A percentile compares a stretch with the other conserved stretches of the same genome.
These are phyloP conservation scores for Pseudorhiza aurosa DNA, from an alignment of 30 jellyfish, hydroid and myxozoan species.

Conservation along the genomic window DNA sequence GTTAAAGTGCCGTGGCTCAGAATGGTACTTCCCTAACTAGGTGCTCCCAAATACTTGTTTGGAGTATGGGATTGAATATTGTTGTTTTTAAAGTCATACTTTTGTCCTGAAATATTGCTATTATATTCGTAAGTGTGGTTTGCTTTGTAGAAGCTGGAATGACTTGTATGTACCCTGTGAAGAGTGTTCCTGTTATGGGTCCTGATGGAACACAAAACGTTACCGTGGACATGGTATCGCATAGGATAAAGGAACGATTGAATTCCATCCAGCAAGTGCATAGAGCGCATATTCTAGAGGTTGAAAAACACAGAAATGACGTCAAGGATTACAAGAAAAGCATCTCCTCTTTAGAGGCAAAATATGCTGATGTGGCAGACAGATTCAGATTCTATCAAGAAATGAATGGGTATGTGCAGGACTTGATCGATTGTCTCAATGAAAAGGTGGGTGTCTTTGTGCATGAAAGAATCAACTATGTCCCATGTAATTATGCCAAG, in stretches of 20 bases:
- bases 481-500: no score
- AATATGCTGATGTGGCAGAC: slow-evolving; percentile 84
- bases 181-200: slow-evolving; percentile 54
- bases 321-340: slow-evolving; percentile 64
- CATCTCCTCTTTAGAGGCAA: slow-evolving; percentile 75
- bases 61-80: no score
- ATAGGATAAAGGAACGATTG: slow-evolving; percentile 77
- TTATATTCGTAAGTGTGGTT: no score
- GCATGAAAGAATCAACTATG: no score
- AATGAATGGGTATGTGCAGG: slow-evolving; percentile 91
- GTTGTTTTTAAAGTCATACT: no score
- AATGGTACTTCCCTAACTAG: no score
- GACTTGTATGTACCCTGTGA: slow-evolving; percentile 56
- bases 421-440: slow-evolving; percentile 89
- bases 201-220: slow-evolving; percentile 49
- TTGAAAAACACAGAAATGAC: slow-evolving; percentile 70
- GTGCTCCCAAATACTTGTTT: no score
- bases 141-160: no score
- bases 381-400: slow-evolving; percentile 90
- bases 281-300: slow-evolving; percentile 81
- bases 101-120: no score
- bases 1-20: no score
- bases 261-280: slow-evolving; percentile 82
- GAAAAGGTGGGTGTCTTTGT: slow-evolving; percentile 86
- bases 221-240: slow-evolving; percentile 84